phyloP scores from a whole-genome alignment of 2,113 vertebrate genomes.

The Saguinus midas region DNA sequence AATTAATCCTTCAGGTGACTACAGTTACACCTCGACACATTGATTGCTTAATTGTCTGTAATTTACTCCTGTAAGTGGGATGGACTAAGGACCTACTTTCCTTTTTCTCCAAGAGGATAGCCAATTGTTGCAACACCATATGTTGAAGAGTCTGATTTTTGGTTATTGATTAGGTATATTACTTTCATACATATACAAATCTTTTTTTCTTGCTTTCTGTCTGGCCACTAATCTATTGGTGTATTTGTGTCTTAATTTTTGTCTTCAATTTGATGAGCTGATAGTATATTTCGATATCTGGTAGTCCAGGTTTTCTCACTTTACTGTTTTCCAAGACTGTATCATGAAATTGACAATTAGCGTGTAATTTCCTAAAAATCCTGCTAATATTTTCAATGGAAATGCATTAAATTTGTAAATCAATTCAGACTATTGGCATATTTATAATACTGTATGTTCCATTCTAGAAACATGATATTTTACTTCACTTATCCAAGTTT shows the following conservation, averaged over 20 bases:
- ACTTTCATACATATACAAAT: neutral
- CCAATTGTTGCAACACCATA: neutral
- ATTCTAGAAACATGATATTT: neutral
- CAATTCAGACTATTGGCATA: neutral
- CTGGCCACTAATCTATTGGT: neutral
- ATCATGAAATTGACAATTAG: neutral
- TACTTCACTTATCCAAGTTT: neutral
- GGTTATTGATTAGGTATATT: neutral
- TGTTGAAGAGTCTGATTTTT: neutral
- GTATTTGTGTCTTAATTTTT: neutral
- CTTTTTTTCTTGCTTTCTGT: neutral
- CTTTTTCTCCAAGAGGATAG: neutral
- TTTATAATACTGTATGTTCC: neutral
- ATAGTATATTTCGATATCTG: neutral
- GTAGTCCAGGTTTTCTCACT: neutral
- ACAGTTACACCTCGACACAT: neutral
- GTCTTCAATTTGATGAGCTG: neutral
- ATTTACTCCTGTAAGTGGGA: neutral
- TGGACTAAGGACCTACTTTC: neutral
- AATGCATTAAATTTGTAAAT: neutral
- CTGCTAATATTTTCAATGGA: neutral
- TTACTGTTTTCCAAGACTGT: neutral
- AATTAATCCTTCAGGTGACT: neutral
- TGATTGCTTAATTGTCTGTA: neutral
- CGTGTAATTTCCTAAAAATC: neutral